Percentiles rank a stretch among this genome's conserved stretches.
These are phyloP conservation scores for Aix galericulata DNA, from an alignment of 2,113 vertebrate species.

Conservation along the genomic window DNA sequence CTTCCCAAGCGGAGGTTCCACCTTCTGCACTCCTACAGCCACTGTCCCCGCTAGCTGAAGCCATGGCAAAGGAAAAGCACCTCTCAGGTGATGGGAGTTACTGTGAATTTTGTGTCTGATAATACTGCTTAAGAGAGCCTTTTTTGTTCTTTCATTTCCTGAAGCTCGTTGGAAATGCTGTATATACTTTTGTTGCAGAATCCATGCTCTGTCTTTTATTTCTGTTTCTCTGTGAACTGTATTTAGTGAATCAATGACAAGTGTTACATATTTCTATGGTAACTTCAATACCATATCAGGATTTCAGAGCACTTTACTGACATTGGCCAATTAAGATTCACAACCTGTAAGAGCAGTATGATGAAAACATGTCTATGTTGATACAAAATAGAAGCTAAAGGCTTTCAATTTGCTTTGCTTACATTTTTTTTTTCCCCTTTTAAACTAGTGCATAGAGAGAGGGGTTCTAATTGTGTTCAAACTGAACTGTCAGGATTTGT, in stretches of 20 bases:
- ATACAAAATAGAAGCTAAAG: background rate
- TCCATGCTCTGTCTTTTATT: background rate
- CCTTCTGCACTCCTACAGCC: background rate
- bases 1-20: background rate
- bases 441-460: background rate
- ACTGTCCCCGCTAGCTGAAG: background rate
- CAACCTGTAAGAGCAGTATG: background rate
- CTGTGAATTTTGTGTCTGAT: background rate
- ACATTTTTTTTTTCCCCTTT: background rate
- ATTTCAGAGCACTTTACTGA: background rate
- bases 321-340: background rate
- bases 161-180: background rate
- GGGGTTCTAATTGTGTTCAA: background rate
- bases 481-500: background rate
- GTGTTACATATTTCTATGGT: background rate
- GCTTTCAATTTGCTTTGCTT: background rate
- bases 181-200: background rate
- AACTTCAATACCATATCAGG: background rate
- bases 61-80: background rate
- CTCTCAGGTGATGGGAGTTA: background rate
- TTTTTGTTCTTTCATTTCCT: background rate
- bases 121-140: background rate
- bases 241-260: background rate
- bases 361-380: background rate
- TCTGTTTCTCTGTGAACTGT: background rate